These are phyloP conservation scores for Aptenodytes patagonicus DNA, from an alignment of 2,113 vertebrate genomes.

Conservation along the genomic window DNA sequence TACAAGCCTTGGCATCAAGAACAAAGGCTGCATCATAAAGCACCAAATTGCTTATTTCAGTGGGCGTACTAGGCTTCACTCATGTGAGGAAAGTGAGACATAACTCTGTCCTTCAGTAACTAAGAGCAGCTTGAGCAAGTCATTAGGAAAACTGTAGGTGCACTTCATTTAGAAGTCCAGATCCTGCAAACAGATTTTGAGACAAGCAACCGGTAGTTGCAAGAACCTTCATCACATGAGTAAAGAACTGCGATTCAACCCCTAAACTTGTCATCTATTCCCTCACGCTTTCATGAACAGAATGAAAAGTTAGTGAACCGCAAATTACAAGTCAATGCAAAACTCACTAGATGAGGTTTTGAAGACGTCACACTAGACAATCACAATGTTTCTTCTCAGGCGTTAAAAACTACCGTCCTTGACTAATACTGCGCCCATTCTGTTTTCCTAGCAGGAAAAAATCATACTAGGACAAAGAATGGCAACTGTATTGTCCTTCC, in stretches of 20 bases:
- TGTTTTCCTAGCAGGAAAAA: not conserved
- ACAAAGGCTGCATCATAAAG: not conserved
- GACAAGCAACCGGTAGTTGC: not conserved
- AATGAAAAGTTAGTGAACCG: not conserved
- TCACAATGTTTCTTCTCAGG: conserved; percentile 10
- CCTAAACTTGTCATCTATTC: not conserved
- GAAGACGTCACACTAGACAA: not conserved
- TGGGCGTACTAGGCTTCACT: not conserved
- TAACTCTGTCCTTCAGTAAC: not conserved
- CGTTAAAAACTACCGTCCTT: not conserved
- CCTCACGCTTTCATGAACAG: not conserved
- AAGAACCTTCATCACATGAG: not conserved
- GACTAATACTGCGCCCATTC: not conserved
- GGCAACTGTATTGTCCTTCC: not conserved
- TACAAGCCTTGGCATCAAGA: not conserved
- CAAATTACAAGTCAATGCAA: not conserved
- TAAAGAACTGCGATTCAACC: not conserved
- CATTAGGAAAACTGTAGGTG: not conserved
- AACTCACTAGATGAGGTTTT: not conserved
- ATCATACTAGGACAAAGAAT: not conserved
- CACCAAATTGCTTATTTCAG: not conserved
- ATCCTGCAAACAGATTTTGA: not conserved
- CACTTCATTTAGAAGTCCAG: not conserved
- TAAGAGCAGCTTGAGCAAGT: not conserved
- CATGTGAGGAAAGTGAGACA: not conserved